phyloP scores from a whole-genome alignment of 1,140 invertebrate genomes.

The Apis mellifera region DNA sequence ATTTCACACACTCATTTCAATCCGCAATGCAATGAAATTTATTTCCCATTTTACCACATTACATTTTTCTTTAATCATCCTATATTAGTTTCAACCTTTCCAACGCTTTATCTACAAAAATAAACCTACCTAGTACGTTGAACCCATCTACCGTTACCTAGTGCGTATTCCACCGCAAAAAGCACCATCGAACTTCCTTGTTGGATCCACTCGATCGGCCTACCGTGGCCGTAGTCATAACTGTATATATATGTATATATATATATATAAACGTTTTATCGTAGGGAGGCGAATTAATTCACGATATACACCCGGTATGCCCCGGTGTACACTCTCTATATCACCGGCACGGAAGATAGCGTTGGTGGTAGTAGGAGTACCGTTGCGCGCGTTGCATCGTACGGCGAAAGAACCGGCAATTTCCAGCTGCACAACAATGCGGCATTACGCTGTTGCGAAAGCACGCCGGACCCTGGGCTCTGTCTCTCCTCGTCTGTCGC shows the following conservation, averaged over 20 bases:
- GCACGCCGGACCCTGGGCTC: constrained; percentile 21
- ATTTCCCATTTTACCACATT: no score
- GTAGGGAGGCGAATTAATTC: background rate
- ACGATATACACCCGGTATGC: constrained; percentile 18
- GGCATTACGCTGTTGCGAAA: constrained; percentile 53
- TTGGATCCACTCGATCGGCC: background rate
- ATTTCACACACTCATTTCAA: no score
- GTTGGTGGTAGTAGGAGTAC: constrained; percentile 56
- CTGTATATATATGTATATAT: background rate
- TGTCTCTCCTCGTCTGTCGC: constrained; percentile 55
- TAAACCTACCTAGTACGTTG: background rate
- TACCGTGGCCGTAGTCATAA: background rate
- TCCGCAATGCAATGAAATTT: no score
- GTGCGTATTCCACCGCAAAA: background rate
- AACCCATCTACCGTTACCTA: background rate
- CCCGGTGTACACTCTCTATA: background rate
- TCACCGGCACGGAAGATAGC: background rate
- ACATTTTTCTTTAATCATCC: no score
- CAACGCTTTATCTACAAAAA: no score
- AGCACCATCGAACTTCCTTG: background rate
- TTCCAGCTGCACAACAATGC: constrained; percentile 62
- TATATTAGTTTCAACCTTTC: no score
- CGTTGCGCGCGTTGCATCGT: constrained; percentile 56
- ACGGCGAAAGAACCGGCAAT: constrained; percentile 54
- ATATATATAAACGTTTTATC: background rate